Base-by-base conservation (phyloP, 2,888 invertebrate genomes). In the Xestoiulus laeticollis region DNA sequence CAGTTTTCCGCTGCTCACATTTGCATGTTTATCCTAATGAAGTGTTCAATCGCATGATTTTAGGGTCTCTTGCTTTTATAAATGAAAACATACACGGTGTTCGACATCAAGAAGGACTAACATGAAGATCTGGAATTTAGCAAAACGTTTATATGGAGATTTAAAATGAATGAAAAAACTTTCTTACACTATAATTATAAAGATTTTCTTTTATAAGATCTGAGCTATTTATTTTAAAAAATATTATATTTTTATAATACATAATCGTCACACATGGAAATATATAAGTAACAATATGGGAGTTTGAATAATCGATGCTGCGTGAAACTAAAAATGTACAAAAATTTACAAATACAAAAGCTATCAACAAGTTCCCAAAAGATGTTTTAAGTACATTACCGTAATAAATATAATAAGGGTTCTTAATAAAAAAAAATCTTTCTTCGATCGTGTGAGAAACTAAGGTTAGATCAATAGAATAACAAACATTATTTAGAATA, bases 281-380 rank as follows among this genome's bases (percentile, higher is more conserved):
- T 59, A 22, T 8, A 59, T 59, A 59, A 1, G 59, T n/a, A 59
- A 48, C n/a, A 59, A 59, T 59, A 59, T 22, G 59, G 59, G 59
- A n/a, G 59, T 59, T 22, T 59, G 22, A 8, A 59, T n/a, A 59
- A n/a, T 22, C 22, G n/a, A 59, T 59, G 22, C 22, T 22, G n/a
- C n/a, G 4, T 78, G 10, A n/a, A 32, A 78, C 30, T 5, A 30
- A 30, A 78, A 32, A 30, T 78, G 78, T 78, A 78, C 78, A 78
- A 78, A n/a, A 78, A 78, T 78, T 30, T 78, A 78, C 78, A 78
- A 78, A 78, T 30, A 78, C 26, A 78, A 78, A 68, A 32, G 14
- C 16, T 2, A 78, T 30, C 30, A 16, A 78, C 14, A 78, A 30
- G 26, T 32, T 30, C 10, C 26, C 30, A 30, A 78, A 78, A 68